phyloP scores from a whole-genome alignment of 2,113 vertebrate species.

The Mormoops blainvillei region DNA sequence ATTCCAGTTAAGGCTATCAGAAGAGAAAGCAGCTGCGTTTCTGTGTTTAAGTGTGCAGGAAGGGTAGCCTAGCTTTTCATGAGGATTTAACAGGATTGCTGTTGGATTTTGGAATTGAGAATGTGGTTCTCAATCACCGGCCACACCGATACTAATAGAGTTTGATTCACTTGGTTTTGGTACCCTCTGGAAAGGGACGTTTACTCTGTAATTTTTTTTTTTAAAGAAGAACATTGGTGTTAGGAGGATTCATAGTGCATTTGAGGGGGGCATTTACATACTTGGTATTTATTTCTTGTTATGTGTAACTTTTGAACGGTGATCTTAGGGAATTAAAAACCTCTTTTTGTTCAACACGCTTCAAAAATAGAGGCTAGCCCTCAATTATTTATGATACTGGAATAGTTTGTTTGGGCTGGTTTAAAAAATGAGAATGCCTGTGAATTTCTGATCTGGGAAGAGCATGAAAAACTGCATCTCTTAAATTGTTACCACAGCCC shows the following conservation, averaged over 20 bases:
- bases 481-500: neutral
- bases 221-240: neutral
- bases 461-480: neutral
- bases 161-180: neutral
- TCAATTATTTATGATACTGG: neutral
- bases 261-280: neutral
- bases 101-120: neutral
- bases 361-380: neutral
- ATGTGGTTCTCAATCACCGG: neutral
- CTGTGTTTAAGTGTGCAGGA: neutral
- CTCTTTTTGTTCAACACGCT: neutral
- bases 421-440: neutral
- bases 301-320: neutral
- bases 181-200: neutral
- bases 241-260: neutral
- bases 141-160: neutral
- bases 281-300: neutral
- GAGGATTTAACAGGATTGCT: neutral
- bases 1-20: neutral
- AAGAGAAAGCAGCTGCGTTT: neutral
- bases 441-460: neutral
- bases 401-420: neutral
- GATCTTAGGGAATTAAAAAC: neutral
- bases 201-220: neutral
- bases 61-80: neutral